Evolutionary conservation across 2,113 vertebrate genomes (phyloP), one percentile per base, ranked within the genome.

Genomic region (Psittacara wagleri): DNA sequence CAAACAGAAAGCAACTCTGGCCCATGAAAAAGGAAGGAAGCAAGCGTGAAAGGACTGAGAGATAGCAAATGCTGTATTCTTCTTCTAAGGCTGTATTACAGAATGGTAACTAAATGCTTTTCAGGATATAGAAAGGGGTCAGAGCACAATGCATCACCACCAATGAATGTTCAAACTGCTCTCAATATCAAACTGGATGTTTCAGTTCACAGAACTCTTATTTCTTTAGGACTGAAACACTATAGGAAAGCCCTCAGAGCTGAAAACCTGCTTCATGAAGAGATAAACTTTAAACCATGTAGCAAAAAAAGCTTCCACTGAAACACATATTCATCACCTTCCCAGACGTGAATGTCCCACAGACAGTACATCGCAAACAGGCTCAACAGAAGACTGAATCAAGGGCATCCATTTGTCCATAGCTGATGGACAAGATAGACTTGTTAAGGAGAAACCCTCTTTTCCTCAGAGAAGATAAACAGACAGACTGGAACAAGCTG

Each of bases 261-360:
- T 92, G 79, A 81, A 92, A 90, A 90, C 85, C 79, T 94, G 83
- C 69, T 96, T 90, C 68, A 59, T 72, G 80, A 95, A 77, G 63
- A 95, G 87, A 90, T 67, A 86, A 93, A 88, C 85, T 96, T 86
- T 93, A 93, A 67, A 95, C 67, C 33, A 86, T 35, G 62, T 39
- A 39, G 79, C 70, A 79, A 52, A 94, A 81, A 89, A 51, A 54
- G 41, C 79, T 80, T 66, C 29, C 11, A 31, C 8, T 28, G 22
- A n/a, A 64, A 96, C 89, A 72, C 62, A 76, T 92, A 91, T 91
- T 88, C 76, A 86, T 88, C 69, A 51, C 35, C 82, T 64, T 74
- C 44, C 20, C 59, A 77, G 82, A 44, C n/a, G 19, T 0, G 13
- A 39, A 59, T 0, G 22, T 41, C n/a, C 77, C 51, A 46, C 61